A percentile compares a stretch with the other conserved stretches of the same genome.
Evolutionary conservation across 2,113 vertebrate genomes (phyloP).

Genomic region (Furnarius figulus): DNA sequence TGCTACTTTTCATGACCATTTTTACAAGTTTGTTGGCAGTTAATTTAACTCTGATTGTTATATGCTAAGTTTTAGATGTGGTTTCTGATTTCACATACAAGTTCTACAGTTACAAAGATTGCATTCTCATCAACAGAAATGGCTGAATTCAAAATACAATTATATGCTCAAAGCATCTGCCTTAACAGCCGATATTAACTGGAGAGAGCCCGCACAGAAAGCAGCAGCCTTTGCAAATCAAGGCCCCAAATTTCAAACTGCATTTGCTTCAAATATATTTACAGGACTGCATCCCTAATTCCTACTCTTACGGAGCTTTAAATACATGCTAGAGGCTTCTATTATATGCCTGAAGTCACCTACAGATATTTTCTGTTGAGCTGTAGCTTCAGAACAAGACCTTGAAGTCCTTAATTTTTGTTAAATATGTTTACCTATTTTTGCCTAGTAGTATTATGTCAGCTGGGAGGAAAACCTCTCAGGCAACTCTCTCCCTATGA

Average conservation of each 20-base stretch:
- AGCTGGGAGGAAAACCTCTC: background rate
- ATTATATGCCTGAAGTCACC: background rate
- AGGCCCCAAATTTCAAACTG: background rate
- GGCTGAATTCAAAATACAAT: background rate
- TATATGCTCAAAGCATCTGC: background rate
- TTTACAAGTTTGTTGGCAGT: background rate
- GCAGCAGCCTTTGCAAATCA: background rate
- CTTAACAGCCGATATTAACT: background rate
- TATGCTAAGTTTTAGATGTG: background rate
- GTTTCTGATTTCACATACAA: background rate
- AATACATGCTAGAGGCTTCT: background rate
- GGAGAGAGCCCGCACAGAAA: background rate
- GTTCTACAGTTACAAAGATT: background rate
- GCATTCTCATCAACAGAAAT: background rate
- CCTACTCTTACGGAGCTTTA: background rate
- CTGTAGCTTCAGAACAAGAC: background rate
- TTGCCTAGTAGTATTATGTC: background rate
- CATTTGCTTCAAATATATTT: fast-evolving
- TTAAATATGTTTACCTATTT: background rate
- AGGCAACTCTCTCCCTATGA: background rate
- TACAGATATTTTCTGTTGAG: background rate
- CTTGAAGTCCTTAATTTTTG: background rate
- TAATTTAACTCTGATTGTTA: background rate
- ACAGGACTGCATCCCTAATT: background rate
- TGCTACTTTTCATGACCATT: background rate